These are phyloP conservation scores for Phyllotreta cruciferae DNA, from an alignment of 2,888 invertebrate genomes.

Conservation along the genomic window DNA sequence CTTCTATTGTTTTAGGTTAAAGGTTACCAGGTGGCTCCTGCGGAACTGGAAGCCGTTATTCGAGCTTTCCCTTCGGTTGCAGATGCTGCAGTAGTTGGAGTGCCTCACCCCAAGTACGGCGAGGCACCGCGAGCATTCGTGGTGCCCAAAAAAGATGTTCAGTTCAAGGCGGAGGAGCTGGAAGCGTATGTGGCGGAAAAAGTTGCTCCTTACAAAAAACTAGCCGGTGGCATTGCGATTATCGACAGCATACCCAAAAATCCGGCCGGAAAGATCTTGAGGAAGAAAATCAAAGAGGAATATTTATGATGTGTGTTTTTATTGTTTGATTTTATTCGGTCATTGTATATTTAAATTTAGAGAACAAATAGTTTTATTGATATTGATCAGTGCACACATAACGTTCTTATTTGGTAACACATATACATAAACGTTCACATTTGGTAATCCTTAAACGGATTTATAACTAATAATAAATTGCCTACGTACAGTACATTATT, in stretches of 20 bases:
- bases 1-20: slow-evolving; percentile 32
- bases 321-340: too few species aligned
- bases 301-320: not conserved
- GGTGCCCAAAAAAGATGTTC: slow-evolving; percentile 62
- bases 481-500: too few species aligned
- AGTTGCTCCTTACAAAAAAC: slow-evolving; percentile 78
- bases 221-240: slow-evolving; percentile 65
- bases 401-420: too few species aligned
- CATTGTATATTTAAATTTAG: too few species aligned
- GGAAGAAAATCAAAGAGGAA: slow-evolving; percentile 48
- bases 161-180: slow-evolving; percentile 64
- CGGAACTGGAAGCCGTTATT: slow-evolving; percentile 81
- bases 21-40: slow-evolving; percentile 80
- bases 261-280: slow-evolving; percentile 68
- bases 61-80: slow-evolving; percentile 74
- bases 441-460: slow-evolving; percentile 16
- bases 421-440: not conserved
- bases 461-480: not conserved
- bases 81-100: slow-evolving; percentile 85
- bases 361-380: too few species aligned
- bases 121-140: slow-evolving; percentile 81
- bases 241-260: slow-evolving; percentile 66
- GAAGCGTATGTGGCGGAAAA: slow-evolving; percentile 68
- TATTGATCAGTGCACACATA: too few species aligned
- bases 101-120: slow-evolving; percentile 72